phyloP scores from a whole-genome alignment of 1,140 invertebrate genomes.

The Drosophila repleta region DNA sequence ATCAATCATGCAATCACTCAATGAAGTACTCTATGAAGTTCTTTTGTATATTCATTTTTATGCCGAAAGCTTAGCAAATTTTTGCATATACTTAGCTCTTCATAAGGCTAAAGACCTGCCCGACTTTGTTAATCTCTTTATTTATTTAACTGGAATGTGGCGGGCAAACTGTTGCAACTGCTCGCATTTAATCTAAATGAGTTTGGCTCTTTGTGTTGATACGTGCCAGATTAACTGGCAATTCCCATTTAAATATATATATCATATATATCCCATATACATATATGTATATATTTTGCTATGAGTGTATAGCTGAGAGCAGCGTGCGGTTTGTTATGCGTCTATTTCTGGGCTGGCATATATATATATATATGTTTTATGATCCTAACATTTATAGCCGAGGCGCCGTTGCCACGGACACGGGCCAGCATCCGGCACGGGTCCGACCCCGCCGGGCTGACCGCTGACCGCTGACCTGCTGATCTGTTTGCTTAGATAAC shows the following conservation, averaged over 20 bases:
- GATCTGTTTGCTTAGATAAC: conserved; percentile 48
- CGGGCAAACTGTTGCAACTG: background rate
- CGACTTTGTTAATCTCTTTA: background rate
- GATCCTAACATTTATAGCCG: conserved; percentile 10
- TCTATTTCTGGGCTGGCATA: conserved; percentile 33
- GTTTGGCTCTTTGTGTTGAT: conserved; percentile 3
- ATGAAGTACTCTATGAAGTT: no score
- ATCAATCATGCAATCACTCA: no score
- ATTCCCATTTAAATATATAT: background rate
- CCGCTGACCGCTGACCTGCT: conserved; percentile 39
- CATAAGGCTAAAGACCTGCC: no score
- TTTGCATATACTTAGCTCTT: no score
- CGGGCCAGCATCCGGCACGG: conserved; percentile 36
- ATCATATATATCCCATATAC: background rate
- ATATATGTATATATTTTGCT: conserved; percentile 51
- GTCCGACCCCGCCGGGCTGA: background rate
- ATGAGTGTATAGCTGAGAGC: conserved; percentile 31
- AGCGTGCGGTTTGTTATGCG: conserved; percentile 25
- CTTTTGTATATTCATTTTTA: no score
- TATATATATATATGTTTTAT: no score
- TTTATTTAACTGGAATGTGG: background rate
- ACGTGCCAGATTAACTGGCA: conserved; percentile 59
- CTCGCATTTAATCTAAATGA: no score
- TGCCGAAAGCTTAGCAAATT: no score
- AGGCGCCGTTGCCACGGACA: conserved; percentile 10